A percentile compares a stretch with the other conserved stretches of the same genome.
Conservation (phyloP, 2,797 vertebrate genomes). For the Crypturellus tataupa region DNA sequence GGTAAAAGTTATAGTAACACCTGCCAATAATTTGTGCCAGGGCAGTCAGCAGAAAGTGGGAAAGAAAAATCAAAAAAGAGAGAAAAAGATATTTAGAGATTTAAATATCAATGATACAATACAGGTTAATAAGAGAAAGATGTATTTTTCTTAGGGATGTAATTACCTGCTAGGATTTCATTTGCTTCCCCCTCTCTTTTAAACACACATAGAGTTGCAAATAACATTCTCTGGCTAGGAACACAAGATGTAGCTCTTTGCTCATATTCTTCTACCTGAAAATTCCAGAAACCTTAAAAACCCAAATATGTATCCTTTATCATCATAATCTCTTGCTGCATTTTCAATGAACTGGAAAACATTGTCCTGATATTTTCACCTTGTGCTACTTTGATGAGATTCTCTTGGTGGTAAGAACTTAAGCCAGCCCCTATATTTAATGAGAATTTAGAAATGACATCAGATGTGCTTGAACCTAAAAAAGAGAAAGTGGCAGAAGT, state of each 20-base stretch:
- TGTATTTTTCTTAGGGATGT: neutral
- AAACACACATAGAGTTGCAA: neutral
- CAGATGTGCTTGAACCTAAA: neutral
- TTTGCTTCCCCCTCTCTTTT: neutral
- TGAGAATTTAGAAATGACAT: neutral
- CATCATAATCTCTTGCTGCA: neutral
- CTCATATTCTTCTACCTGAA: neutral
- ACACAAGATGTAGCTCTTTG: neutral
- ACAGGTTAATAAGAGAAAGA: neutral
- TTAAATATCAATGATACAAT: neutral
- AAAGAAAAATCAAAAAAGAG: neutral
- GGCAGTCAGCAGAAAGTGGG: neutral
- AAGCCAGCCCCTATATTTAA: neutral
- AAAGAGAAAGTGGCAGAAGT: neutral
- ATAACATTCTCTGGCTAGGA: neutral
- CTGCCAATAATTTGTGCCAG: neutral
- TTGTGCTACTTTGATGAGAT: neutral
- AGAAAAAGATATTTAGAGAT: neutral
- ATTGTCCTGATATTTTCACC: neutral
- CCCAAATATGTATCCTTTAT: neutral
- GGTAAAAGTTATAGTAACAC: neutral
- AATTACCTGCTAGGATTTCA: neutral
- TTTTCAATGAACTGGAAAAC: neutral
- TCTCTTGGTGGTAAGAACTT: neutral
- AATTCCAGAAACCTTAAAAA: neutral